These are phyloP conservation scores for Entomobrya proxima DNA, from an alignment of 2,888 invertebrate species.

Conservation along the genomic window DNA sequence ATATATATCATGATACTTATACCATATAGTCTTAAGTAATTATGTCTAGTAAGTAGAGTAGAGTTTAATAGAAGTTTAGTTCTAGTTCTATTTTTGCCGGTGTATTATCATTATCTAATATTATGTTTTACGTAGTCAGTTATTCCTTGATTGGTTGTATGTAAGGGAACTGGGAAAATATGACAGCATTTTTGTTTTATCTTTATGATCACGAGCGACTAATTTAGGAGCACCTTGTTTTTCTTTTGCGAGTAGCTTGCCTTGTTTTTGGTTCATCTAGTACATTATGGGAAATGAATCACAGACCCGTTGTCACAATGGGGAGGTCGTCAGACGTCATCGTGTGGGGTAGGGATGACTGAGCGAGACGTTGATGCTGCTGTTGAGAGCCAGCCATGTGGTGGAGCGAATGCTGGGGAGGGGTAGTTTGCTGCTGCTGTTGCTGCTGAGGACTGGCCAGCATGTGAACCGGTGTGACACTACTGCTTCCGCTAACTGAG, in stretches of 20 bases:
- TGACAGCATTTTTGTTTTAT: slow-evolving; percentile 23
- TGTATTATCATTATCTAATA: neutral
- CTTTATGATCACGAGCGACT: slow-evolving; percentile 64
- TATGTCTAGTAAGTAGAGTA: neutral
- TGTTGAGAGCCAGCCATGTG: slow-evolving; percentile 75
- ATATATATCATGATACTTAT: slow-evolving; percentile 8
- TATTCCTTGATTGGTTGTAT: neutral
- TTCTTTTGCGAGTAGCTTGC: slow-evolving; percentile 25
- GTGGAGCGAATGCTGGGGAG: slow-evolving; percentile 76
- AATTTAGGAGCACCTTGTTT: slow-evolving; percentile 55
- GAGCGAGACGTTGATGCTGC: slow-evolving; percentile 69
- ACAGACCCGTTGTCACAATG: slow-evolving; percentile 75
- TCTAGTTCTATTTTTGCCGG: slow-evolving; percentile 9
- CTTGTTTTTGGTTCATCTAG: slow-evolving; percentile 55
- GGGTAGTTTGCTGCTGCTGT: slow-evolving; percentile 73
- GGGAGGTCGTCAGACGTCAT: slow-evolving; percentile 75
- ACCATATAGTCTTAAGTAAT: neutral
- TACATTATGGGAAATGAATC: slow-evolving; percentile 67
- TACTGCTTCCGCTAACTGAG: slow-evolving; percentile 57
- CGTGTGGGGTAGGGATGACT: slow-evolving; percentile 73
- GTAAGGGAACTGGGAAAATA: slow-evolving; percentile 2
- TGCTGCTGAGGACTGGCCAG: slow-evolving; percentile 78
- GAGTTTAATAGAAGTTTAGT: slow-evolving; percentile 22
- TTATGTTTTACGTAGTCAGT: no score
- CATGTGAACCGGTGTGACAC: slow-evolving; percentile 69